Evolutionary conservation across 1,140 invertebrate genomes (phyloP), one percentile per base, ranked within the genome.

Genomic region (Andricus grossulariae): DNA sequence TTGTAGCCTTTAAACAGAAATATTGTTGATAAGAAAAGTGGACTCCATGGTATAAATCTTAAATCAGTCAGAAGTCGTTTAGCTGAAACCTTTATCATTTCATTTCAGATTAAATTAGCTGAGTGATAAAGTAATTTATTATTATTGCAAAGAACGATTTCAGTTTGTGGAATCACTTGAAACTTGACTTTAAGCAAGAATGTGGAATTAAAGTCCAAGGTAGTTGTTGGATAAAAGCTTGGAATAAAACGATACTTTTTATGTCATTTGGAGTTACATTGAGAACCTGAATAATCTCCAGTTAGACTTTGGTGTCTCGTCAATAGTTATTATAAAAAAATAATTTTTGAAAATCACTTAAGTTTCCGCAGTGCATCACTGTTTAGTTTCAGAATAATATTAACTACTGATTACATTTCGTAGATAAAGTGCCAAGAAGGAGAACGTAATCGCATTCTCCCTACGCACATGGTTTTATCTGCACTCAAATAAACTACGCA

Each of bases 391-490:
- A 18, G n/a, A 18, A 18, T 54, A 54, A 54, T 54, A 54, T 54
- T 15, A 54, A 54, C 13, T 18, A 18, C 52, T 54, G 52, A 54
- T 54, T 16, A 18, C 5, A 18, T 54, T 18, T n/a, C 15, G 18
- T 18, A 54, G 52, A 54, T 54, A 18, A 54, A 54, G 52, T 54
- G 18, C 52, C n/a, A 54, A 54, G n/a, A 54, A 54, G n/a, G 18
- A 54, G 52, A 18, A 8, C 52, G n/a, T 54, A 54, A 54, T 54
- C 16, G 52, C 3, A 54, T 54, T 39, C 3, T 5, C 7, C 8
- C 39, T 39, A 10, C 1, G 8, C 39, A 32, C 32, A 32, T 32
- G 2, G 32, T 32, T 32, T 32, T 32, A 32, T 32, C 32, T 32
- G 32, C 32, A 39, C 8, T 39, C 39, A 39, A 39, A 39, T 3